Evolutionary conservation across 2,888 invertebrate genomes (phyloP), one percentile per base, ranked within the genome.

Genomic region (Dynastes tityus): DNA sequence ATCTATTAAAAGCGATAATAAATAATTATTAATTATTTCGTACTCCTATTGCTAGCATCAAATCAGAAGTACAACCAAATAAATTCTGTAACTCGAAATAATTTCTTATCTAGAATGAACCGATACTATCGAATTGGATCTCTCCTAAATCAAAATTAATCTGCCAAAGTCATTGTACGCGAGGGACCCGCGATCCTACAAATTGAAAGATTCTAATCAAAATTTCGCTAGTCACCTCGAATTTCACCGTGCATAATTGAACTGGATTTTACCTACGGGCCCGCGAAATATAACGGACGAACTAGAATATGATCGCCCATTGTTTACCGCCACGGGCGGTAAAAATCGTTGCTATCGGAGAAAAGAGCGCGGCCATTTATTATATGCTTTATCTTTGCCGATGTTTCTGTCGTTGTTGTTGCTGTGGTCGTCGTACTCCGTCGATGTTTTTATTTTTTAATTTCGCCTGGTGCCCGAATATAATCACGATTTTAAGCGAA

Each of bases 231-330:
- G 61, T 74, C 73, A 74, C 63, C 61, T 74, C 61, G 40, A 61
- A 61, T 63, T 74, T 74, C 61, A 74, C 73, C 73, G 73, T 74
- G 27, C 61, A 74, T 63, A 74, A 74, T 61, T 74, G 73, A 74
- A 61, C 73, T 74, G 61, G 63, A 74, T 63, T 74, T 61, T 45
- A 6, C 22, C 16, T 16, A 49, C 27, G 45, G 16, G 5, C n/a
- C n/a, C 11, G 13, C 4, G 51, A 51, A n/a, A 53, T 11, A 53
- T 22, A 22, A 16, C 3, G 22, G 8, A 16, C 55, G 22, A 5
- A 45, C 45, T 8, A 45, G 11, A 45, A 45, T 45, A 53, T 55
- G 55, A 16, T 71, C 29, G 32, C 16, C 16, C 45, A 45, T 45
- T 65, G 40, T 65, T 71, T 32, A 16, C 55, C 27, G 73, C 73